Base-by-base conservation (phyloP, 2,888 invertebrate genomes). In the Synergus laeviventris region DNA sequence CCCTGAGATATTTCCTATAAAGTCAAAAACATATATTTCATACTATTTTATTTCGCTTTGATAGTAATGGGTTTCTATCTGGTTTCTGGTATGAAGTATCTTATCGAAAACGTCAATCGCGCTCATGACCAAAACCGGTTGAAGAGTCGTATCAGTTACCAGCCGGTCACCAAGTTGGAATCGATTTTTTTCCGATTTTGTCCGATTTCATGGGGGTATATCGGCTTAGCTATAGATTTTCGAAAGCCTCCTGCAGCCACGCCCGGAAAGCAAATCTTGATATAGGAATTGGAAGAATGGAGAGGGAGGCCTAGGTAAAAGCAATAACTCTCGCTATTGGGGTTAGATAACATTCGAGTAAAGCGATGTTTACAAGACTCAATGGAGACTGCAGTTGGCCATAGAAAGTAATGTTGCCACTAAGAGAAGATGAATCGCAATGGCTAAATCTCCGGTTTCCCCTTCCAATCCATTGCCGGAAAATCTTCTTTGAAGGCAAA, bases 351-450 rank as follows among this genome's bases (percentile, higher is more conserved):
- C 78, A 78, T 59, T 54, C 77, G 64, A 73, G 74, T 64, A 56
- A 59, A 74, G n/a, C 64, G 74, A 75, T 82, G 81, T 82, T 82
- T 82, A 82, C 81, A 80, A 82, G 80, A 80, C 79, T 75, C 38
- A 11, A 2, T 36, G 62, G 62, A 62, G 62, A 42, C 66, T 42
- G 16, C 70, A 75, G 76, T 80, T 83, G 76, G 81, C 83, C 75
- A 83, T 87, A 85, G 85, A 88, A 88, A 87, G 87, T 85, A 87
- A 86, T 86, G 86, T 86, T 84, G 82, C 85, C 85, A 87, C 88
- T 88, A 86, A 86, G 86, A 85, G 86, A 86, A 89, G 88, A 89
- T 88, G 87, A 89, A 88, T 84, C 87, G 84, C 81, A 82, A 83
- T 81, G 74, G 74, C 70, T 64, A 78, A 78, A 73, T 75, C 75